These are phyloP conservation scores for Lagopus muta DNA, from an alignment of 2,113 vertebrate species.

Conservation along the genomic window DNA sequence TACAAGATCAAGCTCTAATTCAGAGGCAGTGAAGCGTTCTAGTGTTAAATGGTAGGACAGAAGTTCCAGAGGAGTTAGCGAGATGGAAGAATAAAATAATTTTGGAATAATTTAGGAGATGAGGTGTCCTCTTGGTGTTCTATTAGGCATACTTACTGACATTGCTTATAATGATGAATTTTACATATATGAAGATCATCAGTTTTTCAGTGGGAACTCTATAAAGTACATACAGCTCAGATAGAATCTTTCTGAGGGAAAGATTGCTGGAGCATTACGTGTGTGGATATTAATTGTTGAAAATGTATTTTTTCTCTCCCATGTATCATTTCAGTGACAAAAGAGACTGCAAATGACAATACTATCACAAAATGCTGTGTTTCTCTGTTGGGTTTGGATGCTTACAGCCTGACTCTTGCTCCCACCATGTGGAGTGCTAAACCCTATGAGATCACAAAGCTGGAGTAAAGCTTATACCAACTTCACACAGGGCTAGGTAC, in stretches of 20 bases:
- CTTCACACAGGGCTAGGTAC: background rate
- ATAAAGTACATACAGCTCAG: background rate
- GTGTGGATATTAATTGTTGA: slow-evolving; percentile 38
- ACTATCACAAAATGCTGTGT: background rate
- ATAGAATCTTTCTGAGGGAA: slow-evolving; percentile 12
- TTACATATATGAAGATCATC: background rate
- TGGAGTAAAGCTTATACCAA: background rate
- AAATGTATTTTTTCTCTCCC: background rate
- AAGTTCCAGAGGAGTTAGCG: background rate
- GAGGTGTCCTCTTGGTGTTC: background rate
- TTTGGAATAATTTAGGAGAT: background rate
- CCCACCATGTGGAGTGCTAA: background rate
- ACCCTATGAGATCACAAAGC: background rate
- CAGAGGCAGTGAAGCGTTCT: background rate
- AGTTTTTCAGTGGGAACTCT: background rate
- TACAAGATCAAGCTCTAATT: background rate
- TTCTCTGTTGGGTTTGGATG: background rate
- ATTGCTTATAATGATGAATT: background rate
- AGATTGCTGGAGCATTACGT: background rate
- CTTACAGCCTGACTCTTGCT: background rate
- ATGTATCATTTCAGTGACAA: background rate
- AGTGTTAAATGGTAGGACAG: background rate
- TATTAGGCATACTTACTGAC: background rate
- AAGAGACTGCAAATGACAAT: background rate
- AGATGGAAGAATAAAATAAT: background rate